Evolutionary conservation across 2,888 invertebrate species (phyloP).

Genomic region (Sepiola atlantica): DNA sequence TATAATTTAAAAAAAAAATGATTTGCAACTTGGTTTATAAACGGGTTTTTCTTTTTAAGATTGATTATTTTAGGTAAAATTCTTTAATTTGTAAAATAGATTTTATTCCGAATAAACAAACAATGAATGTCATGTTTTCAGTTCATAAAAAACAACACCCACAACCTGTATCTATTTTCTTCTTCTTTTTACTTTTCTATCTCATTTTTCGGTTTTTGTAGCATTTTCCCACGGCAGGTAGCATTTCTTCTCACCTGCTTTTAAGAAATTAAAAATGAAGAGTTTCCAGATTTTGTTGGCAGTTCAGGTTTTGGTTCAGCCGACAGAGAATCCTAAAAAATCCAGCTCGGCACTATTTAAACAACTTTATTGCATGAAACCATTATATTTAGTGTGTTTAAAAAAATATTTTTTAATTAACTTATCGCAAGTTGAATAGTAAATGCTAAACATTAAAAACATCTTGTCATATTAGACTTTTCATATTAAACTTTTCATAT

Average conservation of each 20-base stretch:
- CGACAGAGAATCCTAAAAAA: too few species aligned
- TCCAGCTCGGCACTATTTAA: too few species aligned
- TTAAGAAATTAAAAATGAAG: background rate
- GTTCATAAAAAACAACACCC: background rate
- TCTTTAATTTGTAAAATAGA: slow-evolving; percentile 24
- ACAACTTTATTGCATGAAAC: too few species aligned
- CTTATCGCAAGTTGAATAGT: too few species aligned
- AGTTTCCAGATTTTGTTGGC: background rate
- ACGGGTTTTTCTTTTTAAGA: background rate
- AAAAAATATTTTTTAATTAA: too few species aligned
- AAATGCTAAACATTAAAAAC: too few species aligned
- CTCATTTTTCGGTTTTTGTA: background rate
- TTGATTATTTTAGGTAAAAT: background rate
- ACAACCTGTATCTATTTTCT: background rate
- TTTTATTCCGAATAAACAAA: background rate
- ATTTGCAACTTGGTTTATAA: background rate
- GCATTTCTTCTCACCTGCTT: background rate
- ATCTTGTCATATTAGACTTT: too few species aligned
- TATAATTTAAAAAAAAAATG: background rate
- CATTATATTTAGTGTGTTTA: too few species aligned
- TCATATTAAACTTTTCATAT: too few species aligned
- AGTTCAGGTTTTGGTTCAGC: background rate
- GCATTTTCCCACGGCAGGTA: background rate
- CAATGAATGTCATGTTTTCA: background rate
- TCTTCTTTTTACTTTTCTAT: background rate